Base-by-base conservation (phyloP, 2,888 invertebrate genomes). In the Dynastes tityus region DNA sequence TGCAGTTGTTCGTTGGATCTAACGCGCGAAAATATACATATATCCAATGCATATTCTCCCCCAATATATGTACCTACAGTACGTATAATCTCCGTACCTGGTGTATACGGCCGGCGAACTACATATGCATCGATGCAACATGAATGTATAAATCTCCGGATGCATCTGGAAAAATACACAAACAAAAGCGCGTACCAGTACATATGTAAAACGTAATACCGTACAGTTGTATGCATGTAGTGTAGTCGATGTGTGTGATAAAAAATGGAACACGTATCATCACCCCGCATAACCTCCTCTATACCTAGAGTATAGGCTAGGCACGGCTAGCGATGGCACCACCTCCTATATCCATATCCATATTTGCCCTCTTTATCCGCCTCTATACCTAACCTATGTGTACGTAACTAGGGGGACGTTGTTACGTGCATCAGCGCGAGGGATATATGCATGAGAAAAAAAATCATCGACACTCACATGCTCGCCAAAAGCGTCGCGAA, bases 121-220 rank as follows among this genome's bases (percentile, higher is more conserved):
- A 65, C 65, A 65, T 65, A 65, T 32, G 67, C 65, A 22, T 51
- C 58, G 16, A 37, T 64, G 75, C 61, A 67, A 58, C 67, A 58
- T 73, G 78, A 68, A 78, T 80, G 78, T 82, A 82, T 82, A 82
- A 82, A 82, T 82, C 80, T 78, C 80, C 68, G 68, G 64, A 74
- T 78, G 76, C 80, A 80, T 80, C 82, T 73, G 71, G 71, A 82
- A 80, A 80, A 82, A 81, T 79, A 82, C 82, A 81, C 82, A 82
- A 80, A 81, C 82, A 82, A 81, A 37, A 82, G 82, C 82, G 80
- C 81, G 76, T 79, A 80, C 77, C 81, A 84, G 85, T 85, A 85
- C 85, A 85, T 85, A 86, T 85, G 85, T 85, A 85, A 76, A 84
- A 85, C 85, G 85, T 83, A 86, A 84, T 84, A 83, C 85, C 83